phyloP scores from a whole-genome alignment of 2,113 vertebrate genomes.

The Rhadina sibilatrix region DNA sequence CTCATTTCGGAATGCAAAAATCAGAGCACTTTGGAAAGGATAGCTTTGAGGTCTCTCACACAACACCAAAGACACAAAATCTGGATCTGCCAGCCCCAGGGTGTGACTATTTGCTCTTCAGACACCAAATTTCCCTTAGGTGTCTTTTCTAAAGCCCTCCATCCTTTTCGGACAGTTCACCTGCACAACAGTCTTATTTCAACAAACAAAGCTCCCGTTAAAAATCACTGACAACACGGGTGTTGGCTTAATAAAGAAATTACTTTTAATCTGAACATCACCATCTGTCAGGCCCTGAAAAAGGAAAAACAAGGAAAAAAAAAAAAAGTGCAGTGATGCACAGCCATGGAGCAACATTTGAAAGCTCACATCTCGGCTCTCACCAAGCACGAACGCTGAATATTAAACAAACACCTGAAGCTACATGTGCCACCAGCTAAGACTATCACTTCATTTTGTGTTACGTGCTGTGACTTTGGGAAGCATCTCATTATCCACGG shows the following conservation, averaged over 20 bases:
- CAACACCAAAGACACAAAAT: background rate
- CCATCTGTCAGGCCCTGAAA: slow-evolving; percentile 51
- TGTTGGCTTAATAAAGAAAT: slow-evolving; percentile 53
- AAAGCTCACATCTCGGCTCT: slow-evolving; percentile 18
- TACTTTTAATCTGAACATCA: slow-evolving; percentile 50
- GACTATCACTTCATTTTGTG: slow-evolving; percentile 40
- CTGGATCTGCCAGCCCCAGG: background rate
- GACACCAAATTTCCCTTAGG: background rate
- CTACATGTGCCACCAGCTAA: slow-evolving; percentile 41
- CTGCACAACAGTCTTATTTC: background rate
- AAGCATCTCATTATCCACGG: background rate
- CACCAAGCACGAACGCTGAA: background rate
- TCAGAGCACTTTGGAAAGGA: background rate
- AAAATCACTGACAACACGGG: slow-evolving; percentile 42
- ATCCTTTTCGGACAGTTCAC: background rate
- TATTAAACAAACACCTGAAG: slow-evolving; percentile 66
- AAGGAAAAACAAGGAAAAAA: background rate
- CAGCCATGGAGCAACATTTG: slow-evolving; percentile 3
- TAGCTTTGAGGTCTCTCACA: background rate
- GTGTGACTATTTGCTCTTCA: background rate
- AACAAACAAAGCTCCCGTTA: background rate
- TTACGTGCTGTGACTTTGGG: background rate
- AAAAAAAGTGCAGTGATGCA: slow-evolving; percentile 11
- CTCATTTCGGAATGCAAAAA: background rate
- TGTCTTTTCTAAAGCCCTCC: background rate